phyloP scores from a whole-genome alignment of 2,888 invertebrate genomes.

The Tuberolachnus salignus region DNA sequence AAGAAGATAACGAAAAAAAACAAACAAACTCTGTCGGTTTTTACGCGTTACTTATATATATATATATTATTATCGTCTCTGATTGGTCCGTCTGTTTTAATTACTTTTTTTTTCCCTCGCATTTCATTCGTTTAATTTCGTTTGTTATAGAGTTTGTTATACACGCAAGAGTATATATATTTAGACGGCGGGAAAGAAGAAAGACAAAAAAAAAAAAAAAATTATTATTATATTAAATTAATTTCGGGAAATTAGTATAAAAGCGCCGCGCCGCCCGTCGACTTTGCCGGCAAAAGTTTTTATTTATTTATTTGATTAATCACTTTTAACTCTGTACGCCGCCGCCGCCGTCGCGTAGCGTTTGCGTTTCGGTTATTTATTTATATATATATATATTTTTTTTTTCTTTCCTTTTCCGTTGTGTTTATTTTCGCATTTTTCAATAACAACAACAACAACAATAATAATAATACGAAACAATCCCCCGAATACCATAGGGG shows the following conservation, averaged over 20 bases:
- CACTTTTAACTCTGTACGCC: conserved; percentile 16
- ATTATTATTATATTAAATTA: conserved; percentile 11
- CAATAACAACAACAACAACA: conserved; percentile 1
- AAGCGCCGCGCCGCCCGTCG: neutral
- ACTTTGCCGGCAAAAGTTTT: conserved; percentile 20
- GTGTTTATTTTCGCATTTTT: neutral
- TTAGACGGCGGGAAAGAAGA: neutral
- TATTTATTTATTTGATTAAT: conserved; percentile 32
- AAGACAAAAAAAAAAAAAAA: too few relatives aligned
- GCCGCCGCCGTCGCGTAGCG: too few relatives aligned
- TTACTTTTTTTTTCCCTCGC: conserved; percentile 32
- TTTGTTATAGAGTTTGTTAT: neutral
- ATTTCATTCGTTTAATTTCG: conserved; percentile 21
- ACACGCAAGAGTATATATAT: too few relatives aligned
- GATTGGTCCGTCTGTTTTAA: conserved; percentile 38
- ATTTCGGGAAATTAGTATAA: neutral
- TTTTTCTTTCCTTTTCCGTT: too few relatives aligned
- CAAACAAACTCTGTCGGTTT: neutral
- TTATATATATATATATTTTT: too few relatives aligned
- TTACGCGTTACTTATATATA: too few relatives aligned
- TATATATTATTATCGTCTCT: conserved; percentile 38
- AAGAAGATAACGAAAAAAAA: neutral
- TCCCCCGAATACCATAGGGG: neutral
- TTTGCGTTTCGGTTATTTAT: too few relatives aligned
- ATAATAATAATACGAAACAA: conserved; percentile 23